phyloP scores from a whole-genome alignment of 2,113 vertebrate species.

The Serilophus lunatus region DNA sequence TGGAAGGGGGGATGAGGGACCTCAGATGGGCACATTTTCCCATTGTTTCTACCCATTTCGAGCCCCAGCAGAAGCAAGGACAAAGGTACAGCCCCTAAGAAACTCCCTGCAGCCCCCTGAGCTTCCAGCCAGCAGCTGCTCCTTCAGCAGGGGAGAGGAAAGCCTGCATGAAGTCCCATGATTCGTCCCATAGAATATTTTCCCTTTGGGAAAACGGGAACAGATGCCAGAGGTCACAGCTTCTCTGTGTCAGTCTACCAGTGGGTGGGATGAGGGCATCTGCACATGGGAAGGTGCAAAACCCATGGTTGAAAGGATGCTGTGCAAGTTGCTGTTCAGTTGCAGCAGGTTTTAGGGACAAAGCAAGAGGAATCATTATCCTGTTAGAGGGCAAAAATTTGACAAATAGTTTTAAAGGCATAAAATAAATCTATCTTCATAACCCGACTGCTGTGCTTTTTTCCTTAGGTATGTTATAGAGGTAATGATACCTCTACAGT shows the following conservation, averaged over 20 bases:
- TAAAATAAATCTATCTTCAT: constrained; percentile 37
- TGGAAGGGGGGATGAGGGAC: neutral
- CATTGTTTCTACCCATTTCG: neutral
- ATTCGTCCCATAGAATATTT: neutral
- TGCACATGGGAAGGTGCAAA: rapidly evolving
- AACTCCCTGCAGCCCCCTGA: neutral
- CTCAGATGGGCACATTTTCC: neutral
- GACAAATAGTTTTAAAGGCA: neutral
- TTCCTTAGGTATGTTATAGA: constrained; percentile 1
- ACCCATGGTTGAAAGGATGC: rapidly evolving
- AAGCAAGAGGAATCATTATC: neutral
- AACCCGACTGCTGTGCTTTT: neutral
- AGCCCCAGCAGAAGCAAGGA: neutral
- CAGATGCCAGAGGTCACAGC: neutral
- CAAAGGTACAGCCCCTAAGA: neutral
- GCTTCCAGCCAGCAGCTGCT: neutral
- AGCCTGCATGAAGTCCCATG: neutral
- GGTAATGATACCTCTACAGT: constrained; percentile 37
- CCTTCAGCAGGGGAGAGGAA: neutral
- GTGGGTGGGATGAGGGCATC: neutral
- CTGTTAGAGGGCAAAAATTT: neutral
- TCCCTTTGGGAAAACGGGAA: neutral
- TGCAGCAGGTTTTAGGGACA: neutral
- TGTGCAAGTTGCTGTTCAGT: neutral
- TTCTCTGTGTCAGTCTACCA: rapidly evolving